These are phyloP conservation scores for Oxytorus armatus DNA, from an alignment of 2,888 invertebrate species.

Conservation along the genomic window DNA sequence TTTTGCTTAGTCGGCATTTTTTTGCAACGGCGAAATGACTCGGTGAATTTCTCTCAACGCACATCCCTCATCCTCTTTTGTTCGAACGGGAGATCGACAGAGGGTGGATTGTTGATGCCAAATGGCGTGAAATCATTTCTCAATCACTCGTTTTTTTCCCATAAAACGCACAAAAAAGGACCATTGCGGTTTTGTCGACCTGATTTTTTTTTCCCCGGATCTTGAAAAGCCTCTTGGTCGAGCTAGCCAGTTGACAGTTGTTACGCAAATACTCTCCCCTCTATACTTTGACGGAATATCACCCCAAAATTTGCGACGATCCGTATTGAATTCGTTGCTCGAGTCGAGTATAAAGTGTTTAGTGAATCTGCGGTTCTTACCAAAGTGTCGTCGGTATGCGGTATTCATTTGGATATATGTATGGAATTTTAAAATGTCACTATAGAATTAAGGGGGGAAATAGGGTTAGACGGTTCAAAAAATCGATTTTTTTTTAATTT, in stretches of 20 bases:
- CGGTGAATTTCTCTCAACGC: slow-evolving; percentile 41
- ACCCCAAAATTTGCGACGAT: slow-evolving; percentile 7
- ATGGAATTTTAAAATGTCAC: slow-evolving; percentile 11
- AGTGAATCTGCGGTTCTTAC: neutral
- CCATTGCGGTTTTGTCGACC: slow-evolving; percentile 25
- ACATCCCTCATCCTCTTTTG: neutral
- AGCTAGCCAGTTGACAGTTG: slow-evolving; percentile 17
- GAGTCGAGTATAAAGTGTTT: slow-evolving; percentile 48
- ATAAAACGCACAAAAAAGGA: neutral
- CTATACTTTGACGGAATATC: neutral
- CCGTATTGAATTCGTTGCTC: slow-evolving; percentile 38
- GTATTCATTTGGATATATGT: neutral
- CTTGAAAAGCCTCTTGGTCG: slow-evolving; percentile 33
- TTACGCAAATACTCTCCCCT: slow-evolving; percentile 55
- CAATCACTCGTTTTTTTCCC: slow-evolving; percentile 15
- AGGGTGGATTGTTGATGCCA: slow-evolving; percentile 58
- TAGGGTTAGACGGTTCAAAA: too few relatives aligned
- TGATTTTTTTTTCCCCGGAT: neutral
- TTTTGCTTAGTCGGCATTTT: slow-evolving; percentile 57
- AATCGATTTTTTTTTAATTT: too few relatives aligned
- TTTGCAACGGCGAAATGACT: slow-evolving; percentile 50
- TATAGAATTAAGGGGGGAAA: slow-evolving; percentile 27
- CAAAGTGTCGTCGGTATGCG: neutral
- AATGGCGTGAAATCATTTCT: slow-evolving; percentile 61
- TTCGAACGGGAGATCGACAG: slow-evolving; percentile 15